These are phyloP conservation scores for Blera fallax DNA, from an alignment of 2,888 invertebrate species.

Conservation along the genomic window DNA sequence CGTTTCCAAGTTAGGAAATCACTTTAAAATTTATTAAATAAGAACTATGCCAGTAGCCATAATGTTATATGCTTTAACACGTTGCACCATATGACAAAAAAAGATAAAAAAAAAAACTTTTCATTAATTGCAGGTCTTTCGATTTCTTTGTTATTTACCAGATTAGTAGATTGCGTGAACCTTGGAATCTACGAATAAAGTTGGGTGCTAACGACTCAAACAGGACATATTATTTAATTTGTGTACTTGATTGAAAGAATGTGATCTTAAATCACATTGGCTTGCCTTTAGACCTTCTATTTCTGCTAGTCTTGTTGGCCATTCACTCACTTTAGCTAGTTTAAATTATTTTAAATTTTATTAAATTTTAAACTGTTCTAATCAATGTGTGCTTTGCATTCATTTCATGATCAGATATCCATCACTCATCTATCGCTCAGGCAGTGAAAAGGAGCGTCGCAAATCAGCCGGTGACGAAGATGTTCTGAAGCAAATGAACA, in stretches of 20 bases:
- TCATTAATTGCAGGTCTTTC: conserved; percentile 76
- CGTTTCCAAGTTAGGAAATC: too few species aligned
- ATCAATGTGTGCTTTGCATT: conserved; percentile 26
- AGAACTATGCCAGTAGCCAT: not conserved
- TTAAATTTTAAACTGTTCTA: conserved; percentile 18
- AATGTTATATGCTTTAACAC: not conserved
- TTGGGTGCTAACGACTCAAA: conserved; percentile 73
- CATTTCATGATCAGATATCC: conserved; percentile 77
- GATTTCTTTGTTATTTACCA: conserved; percentile 78
- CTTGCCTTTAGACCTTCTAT: conserved; percentile 15
- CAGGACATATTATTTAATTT: not conserved
- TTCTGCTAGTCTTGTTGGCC: conserved; percentile 26
- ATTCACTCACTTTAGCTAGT: conserved; percentile 15
- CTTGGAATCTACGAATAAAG: conserved; percentile 78
- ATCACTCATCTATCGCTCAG: conserved; percentile 78
- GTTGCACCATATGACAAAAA: too few species aligned
- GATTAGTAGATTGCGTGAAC: conserved; percentile 75
- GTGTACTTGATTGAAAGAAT: conserved; percentile 20
- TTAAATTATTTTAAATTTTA: conserved; percentile 11
- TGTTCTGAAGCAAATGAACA: conserved; percentile 86
- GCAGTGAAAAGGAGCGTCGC: conserved; percentile 84
- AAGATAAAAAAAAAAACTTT: not conserved
- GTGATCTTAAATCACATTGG: conserved; percentile 43
- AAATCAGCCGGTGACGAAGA: conserved; percentile 93
- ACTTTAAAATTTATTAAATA: too few species aligned